Evolutionary conservation across 2,113 vertebrate genomes (phyloP).

Genomic region (Hydrochoerus hydrochaeris): DNA sequence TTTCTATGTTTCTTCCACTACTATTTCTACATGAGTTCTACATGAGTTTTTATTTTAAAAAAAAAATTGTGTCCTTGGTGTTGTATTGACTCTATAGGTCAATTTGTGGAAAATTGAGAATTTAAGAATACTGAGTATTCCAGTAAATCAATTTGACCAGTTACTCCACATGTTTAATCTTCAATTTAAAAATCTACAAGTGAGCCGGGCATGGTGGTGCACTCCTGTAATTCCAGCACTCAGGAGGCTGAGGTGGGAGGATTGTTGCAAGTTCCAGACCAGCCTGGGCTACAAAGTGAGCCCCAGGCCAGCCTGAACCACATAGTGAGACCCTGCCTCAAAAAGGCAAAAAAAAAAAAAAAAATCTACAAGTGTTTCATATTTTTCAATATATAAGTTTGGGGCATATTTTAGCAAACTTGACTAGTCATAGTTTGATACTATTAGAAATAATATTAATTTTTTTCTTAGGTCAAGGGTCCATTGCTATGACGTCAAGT

Average conservation of each 20-base stretch:
- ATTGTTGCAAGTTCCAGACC: too few relatives aligned
- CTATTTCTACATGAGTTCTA: not conserved
- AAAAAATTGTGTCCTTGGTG: not conserved
- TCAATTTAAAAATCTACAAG: not conserved
- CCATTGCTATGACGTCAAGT: not conserved
- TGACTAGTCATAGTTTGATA: not conserved
- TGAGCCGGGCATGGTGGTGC: too few relatives aligned
- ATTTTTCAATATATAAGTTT: not conserved
- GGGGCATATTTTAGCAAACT: not conserved
- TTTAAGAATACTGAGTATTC: not conserved
- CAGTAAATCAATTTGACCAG: not conserved
- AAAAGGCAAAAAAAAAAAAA: too few relatives aligned
- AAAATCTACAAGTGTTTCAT: not conserved
- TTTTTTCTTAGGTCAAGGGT: not conserved
- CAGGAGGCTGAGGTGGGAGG: too few relatives aligned
- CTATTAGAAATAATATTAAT: not conserved
- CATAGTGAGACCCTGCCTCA: too few relatives aligned
- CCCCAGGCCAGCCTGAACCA: too few relatives aligned
- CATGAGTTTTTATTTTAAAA: not conserved
- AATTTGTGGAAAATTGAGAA: not conserved
- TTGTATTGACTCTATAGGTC: not conserved
- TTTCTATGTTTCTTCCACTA: not conserved
- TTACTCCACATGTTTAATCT: not conserved
- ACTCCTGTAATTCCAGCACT: too few relatives aligned
- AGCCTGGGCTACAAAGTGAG: too few relatives aligned